Evolutionary conservation across 2,797 vertebrate species (phyloP).

Genomic region (Buphagus erythrorhynchus): DNA sequence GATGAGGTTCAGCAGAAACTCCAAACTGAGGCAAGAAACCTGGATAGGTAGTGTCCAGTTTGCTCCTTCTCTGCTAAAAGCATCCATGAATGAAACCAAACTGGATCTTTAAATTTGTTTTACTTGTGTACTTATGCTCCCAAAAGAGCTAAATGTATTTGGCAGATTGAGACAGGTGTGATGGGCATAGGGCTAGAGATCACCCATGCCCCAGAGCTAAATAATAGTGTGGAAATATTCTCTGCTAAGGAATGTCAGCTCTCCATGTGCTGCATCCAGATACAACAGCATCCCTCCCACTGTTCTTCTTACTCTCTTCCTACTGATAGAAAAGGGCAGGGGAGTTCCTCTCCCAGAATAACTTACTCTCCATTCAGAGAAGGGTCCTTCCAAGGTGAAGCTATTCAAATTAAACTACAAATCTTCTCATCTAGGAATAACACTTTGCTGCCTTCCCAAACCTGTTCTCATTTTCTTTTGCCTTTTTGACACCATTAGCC

Average conservation of each 20-base stretch:
- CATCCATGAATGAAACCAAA: neutral
- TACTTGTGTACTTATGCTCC: neutral
- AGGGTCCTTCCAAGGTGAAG: neutral
- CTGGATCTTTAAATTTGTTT: neutral
- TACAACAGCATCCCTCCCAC: neutral
- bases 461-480: neutral
- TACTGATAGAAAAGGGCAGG: neutral
- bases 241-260: neutral
- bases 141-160: neutral
- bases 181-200: neutral
- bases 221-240: neutral
- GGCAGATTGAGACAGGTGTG: neutral
- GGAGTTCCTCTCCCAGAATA: neutral
- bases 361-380: neutral
- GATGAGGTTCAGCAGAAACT: neutral
- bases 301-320: neutral
- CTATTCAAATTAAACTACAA: constrained; percentile 37
- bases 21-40: neutral
- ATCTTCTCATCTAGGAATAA: constrained; percentile 23
- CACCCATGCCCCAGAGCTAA: neutral
- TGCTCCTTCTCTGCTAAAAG: neutral
- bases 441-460: neutral
- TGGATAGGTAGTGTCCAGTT: neutral
- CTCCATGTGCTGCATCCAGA: neutral
- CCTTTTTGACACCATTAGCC: constrained; percentile 14